phyloP scores from a whole-genome alignment of 2,888 invertebrate genomes.

The Imbricaverruca yamaguchii region DNA sequence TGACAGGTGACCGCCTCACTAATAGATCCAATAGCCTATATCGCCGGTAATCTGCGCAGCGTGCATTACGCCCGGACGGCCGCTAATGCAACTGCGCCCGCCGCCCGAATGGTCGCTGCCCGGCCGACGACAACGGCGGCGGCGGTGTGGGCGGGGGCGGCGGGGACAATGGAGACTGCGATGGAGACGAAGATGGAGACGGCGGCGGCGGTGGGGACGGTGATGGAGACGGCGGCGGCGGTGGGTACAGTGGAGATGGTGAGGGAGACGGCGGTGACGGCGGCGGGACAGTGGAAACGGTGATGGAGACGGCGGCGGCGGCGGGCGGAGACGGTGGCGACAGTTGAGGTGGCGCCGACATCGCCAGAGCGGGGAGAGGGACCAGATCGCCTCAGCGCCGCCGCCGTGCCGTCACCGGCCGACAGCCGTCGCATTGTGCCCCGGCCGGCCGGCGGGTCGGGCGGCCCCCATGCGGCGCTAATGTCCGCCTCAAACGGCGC shows the following conservation, averaged over 20 bases:
- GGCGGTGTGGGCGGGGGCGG: no score
- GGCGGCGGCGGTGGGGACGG: background rate
- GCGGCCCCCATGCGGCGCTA: background rate
- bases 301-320: background rate
- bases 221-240: background rate
- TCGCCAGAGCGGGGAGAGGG: no score
- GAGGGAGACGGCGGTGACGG: no score
- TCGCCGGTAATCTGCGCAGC: background rate
- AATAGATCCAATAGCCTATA: background rate
- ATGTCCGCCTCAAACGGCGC: slow-evolving; percentile 13
- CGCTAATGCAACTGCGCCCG: background rate
- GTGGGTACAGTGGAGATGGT: no score
- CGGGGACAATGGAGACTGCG: no score
- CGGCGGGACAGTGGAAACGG: no score
- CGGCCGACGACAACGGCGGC: no score
- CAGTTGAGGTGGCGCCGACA: no score
- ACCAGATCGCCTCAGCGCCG: no score
- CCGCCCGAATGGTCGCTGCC: background rate
- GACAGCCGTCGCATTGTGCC: background rate
- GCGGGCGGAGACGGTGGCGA: no score
- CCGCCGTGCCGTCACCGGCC: no score
- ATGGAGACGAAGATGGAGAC: background rate
- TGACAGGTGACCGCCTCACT: background rate
- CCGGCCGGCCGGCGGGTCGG: background rate
- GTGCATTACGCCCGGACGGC: background rate